A percentile compares a stretch with the other conserved stretches of the same genome.
phyloP scores from a whole-genome alignment of 2,113 vertebrate species.

The Alligator mississippiensis region DNA sequence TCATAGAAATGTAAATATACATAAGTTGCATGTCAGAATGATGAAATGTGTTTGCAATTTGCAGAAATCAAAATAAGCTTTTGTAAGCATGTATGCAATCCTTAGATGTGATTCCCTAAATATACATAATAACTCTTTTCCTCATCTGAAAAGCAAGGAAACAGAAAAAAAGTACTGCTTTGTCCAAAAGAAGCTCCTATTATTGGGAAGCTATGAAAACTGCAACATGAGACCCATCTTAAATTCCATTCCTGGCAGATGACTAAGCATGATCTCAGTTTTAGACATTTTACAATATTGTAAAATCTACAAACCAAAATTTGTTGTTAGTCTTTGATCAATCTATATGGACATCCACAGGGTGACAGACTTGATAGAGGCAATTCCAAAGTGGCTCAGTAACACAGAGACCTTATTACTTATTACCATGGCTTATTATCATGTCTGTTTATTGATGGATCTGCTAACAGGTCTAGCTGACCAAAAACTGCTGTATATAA shows the following conservation, averaged over 20 bases:
- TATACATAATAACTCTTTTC: neutral
- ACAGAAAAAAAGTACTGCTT: neutral
- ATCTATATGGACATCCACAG: neutral
- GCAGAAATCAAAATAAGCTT: neutral
- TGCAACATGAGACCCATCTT: constrained; percentile 11
- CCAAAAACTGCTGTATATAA: neutral
- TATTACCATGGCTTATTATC: neutral
- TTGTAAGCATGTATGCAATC: neutral
- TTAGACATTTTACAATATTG: constrained; percentile 42
- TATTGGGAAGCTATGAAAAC: neutral
- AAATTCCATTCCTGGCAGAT: neutral
- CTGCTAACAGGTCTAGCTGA: neutral
- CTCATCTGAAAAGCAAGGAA: neutral
- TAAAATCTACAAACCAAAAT: constrained; percentile 39
- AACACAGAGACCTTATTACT: neutral
- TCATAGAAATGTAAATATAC: constrained; percentile 14
- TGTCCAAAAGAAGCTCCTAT: neutral
- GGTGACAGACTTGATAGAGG: constrained; percentile 22
- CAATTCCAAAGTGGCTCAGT: constrained; percentile 2
- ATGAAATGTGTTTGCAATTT: neutral
- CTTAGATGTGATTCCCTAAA: neutral
- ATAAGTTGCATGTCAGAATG: constrained; percentile 8
- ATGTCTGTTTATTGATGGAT: constrained; percentile 48
- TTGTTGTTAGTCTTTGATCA: constrained; percentile 40
- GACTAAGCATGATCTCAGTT: constrained; percentile 1